Evolutionary conservation across 2,797 vertebrate species (phyloP), one percentile per base, ranked within the genome.

Genomic region (Sylvia borin): DNA sequence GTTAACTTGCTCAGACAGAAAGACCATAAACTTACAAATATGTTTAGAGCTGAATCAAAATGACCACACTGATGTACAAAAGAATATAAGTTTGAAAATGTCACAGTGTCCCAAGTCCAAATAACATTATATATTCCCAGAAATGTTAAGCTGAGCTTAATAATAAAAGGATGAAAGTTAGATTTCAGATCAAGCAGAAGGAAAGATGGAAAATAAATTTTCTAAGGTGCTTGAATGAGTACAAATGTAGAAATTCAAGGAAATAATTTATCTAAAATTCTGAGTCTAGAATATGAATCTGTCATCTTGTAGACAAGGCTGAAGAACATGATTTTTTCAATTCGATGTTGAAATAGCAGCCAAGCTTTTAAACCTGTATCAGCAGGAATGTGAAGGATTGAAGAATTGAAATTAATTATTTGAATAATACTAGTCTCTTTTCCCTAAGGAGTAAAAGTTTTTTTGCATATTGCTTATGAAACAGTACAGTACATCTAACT

Each of bases 391-490:
- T 80, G 32, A 92, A 65, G 67, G 40, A 80, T 54, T 81, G 29
- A 90, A 68, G 45, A 24, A 82, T 67, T 77, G 48, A 90, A 97
- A 96, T 85, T 36, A 85, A 60, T 90, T 90, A 42, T 84, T 81
- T 88, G 84, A 96, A 80, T 95, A 75, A 72, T 55, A 55, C 16
- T 55, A 66, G 31, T 79, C 9, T 38, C 31, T 60, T 54, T 62
- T 85, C 88, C 50, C 67, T 47, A 38, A 34, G 75, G 88, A 94
- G 7, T 67, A 64, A 96, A 71, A 42, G 5, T 85, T 96, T 90
- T 90, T 93, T 93, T 87, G 18, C 50, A 22, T 90, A 87, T 87
- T 43, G 75, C 57, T 96, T 96, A 62, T 74, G 84, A 92, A 93
- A 86, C 70, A 74, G 32, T 85, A 50, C 26, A 70, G 65, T 88